Percentiles rank a stretch among this genome's conserved stretches.
Conservation (phyloP, 2,797 vertebrate genomes). For the Darevskia mixta region DNA sequence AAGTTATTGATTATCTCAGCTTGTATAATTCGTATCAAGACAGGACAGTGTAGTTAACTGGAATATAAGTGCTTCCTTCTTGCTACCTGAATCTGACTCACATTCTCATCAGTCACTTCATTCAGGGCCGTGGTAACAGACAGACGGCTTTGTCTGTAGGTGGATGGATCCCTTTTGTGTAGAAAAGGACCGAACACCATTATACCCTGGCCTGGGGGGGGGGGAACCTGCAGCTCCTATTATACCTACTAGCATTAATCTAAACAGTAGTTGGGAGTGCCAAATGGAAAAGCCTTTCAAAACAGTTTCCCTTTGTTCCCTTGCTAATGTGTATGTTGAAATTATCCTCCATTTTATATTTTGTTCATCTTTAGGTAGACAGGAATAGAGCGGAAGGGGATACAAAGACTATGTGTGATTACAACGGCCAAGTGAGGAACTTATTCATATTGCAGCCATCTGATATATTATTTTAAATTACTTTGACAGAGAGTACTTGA, state of each 20-base stretch:
- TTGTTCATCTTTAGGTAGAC: conserved; percentile 48
- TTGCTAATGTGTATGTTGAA: conserved; percentile 39
- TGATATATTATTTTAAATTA: conserved; percentile 45
- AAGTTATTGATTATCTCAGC: conserved; percentile 68
- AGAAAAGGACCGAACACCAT: conserved; percentile 39
- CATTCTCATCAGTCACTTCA: conserved; percentile 46
- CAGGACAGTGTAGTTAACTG: conserved; percentile 49
- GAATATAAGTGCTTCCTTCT: conserved; percentile 54
- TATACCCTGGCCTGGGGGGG: conserved; percentile 39
- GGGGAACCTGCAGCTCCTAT: conserved; percentile 41
- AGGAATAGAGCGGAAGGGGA: conserved; percentile 45
- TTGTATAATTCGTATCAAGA: conserved; percentile 51
- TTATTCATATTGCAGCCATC: conserved; percentile 24
- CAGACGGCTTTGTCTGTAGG: conserved; percentile 60
- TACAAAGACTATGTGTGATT: conserved; percentile 37
- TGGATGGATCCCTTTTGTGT: conserved; percentile 42
- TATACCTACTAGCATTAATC: conserved; percentile 62
- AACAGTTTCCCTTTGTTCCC: conserved; percentile 50
- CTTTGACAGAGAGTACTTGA: conserved; percentile 46
- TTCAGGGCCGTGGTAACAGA: conserved; percentile 48
- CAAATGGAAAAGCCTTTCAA: conserved; percentile 58
- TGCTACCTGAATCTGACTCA: conserved; percentile 52
- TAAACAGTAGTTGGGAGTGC: conserved; percentile 56
- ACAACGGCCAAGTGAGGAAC: conserved; percentile 29
- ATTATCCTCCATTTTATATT: conserved; percentile 61